Evolutionary conservation across 2,113 vertebrate species (phyloP), one percentile per base, ranked within the genome.

Genomic region (Vulpes ferrilata): DNA sequence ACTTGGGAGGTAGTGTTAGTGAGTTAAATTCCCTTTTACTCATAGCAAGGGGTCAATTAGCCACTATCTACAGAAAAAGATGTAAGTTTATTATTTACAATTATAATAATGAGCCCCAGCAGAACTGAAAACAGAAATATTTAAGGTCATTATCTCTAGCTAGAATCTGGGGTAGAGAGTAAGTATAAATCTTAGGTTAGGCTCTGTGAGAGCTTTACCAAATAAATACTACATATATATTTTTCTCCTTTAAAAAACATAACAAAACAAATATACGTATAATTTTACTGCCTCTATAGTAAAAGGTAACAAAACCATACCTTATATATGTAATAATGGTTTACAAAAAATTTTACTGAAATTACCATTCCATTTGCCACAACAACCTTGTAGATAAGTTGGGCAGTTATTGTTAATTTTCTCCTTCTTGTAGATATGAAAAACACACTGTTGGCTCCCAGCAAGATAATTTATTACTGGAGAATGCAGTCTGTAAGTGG

Each of bases 71-170:
- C 20, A 88, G 35, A 65, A n/a, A 80, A 93, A 65, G 11, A 27
- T 11, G 22, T 23, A 38, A 7, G 35, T n/a, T n/a, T 71, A 78
- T 79, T 55, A n/a, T 90, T 55, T 55, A n/a, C 19, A 84, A 30
- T 35, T 65, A 3, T 80, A n/a, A 22, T 57, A 59, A 86, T 43
- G 16, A 94, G 10, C 69, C n/a, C 23, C 7, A 10, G 27, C 48
- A 57, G 35, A 96, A 78, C 91, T 90, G 71, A 69, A 80, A 59
- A 51, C 64, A 91, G 87, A 90, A 84, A 57, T 35, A 38, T n/a
- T 43, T 48, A 74, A 78, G 1, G 6, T 64, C 1, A 0, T 67
- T 23, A 76, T 53, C 35, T 51, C 57, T 65, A 22, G 25, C 16
- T 73, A 13, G 59, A 86, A 65, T 90, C 20, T n/a, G 35, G 11